Conservation (phyloP, 2,113 vertebrate species). For the Lethenteron camtschaticum region DNA sequence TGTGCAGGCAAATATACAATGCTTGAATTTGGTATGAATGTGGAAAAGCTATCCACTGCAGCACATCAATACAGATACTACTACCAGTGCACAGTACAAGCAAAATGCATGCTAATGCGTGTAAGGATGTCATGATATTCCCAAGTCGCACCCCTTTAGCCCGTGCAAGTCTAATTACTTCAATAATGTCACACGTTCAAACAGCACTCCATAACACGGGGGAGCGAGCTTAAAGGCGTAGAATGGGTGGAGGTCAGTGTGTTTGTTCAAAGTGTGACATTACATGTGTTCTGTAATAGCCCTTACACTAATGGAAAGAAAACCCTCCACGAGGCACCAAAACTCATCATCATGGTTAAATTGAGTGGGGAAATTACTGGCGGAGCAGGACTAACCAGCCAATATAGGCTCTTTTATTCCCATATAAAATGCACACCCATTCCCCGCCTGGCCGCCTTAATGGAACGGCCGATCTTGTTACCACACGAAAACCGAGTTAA, state of each 20-base stretch:
- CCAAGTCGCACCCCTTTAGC: constrained; percentile 1
- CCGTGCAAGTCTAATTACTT: not conserved
- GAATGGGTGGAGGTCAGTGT: not conserved
- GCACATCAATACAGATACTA: too few relatives aligned
- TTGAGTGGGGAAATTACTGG: constrained; percentile 6
- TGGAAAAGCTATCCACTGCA: too few relatives aligned
- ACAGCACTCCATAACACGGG: not conserved
- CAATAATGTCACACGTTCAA: constrained; percentile 5
- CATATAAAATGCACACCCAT: too few relatives aligned
- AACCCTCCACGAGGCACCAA: not conserved
- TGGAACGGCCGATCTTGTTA: too few relatives aligned
- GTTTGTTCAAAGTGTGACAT: constrained; percentile 2
- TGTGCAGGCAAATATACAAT: too few relatives aligned
- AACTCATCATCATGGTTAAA: constrained; percentile 5
- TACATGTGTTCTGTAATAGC: constrained; percentile 1
- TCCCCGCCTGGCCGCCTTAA: too few relatives aligned
- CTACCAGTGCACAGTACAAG: too few relatives aligned
- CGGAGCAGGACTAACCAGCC: not conserved
- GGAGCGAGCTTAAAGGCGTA: not conserved
- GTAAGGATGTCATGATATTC: not conserved
- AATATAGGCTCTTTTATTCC: too few relatives aligned
- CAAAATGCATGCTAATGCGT: too few relatives aligned
- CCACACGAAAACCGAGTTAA: too few relatives aligned
- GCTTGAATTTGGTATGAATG: too few relatives aligned
- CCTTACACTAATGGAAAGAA: constrained; percentile 4